Evolutionary conservation across 2,797 vertebrate genomes (phyloP).

Genomic region (Psittacula derbiana): DNA sequence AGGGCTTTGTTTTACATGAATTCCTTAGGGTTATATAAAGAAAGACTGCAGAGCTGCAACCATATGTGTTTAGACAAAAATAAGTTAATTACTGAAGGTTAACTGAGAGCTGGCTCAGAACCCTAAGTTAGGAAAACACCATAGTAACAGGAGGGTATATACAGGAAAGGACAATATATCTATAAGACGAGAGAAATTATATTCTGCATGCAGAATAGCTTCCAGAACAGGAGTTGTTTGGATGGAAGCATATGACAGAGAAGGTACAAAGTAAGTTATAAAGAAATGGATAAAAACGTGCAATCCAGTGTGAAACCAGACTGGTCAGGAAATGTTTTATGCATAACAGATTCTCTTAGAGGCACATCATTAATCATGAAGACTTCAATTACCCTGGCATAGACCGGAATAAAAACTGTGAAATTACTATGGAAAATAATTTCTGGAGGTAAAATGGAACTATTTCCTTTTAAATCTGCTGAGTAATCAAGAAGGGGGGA

Average conservation of each 20-base stretch:
- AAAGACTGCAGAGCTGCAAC: neutral
- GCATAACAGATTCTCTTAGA: conserved; percentile 2
- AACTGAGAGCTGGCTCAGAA: neutral
- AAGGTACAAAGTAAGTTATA: neutral
- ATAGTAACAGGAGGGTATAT: neutral
- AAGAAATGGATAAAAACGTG: neutral
- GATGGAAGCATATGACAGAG: neutral
- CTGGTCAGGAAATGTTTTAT: conserved; percentile 18
- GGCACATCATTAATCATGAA: conserved; percentile 52
- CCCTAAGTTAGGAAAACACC: neutral
- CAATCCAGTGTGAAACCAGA: neutral
- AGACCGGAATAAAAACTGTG: neutral
- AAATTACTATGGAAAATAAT: conserved; percentile 38
- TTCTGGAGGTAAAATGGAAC: conserved; percentile 29
- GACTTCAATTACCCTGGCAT: conserved; percentile 26
- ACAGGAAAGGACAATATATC: neutral
- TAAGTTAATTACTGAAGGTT: conserved; percentile 42
- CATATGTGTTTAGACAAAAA: conserved; percentile 53
- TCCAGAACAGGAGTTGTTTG: neutral
- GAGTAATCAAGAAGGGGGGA: neutral
- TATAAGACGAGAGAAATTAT: neutral
- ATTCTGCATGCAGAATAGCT: neutral
- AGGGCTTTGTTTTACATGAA: neutral
- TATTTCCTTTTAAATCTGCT: conserved; percentile 52
- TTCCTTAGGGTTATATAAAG: neutral